These are phyloP conservation scores for Mellivora capensis DNA, from an alignment of 2,113 vertebrate genomes.

Conservation along the genomic window DNA sequence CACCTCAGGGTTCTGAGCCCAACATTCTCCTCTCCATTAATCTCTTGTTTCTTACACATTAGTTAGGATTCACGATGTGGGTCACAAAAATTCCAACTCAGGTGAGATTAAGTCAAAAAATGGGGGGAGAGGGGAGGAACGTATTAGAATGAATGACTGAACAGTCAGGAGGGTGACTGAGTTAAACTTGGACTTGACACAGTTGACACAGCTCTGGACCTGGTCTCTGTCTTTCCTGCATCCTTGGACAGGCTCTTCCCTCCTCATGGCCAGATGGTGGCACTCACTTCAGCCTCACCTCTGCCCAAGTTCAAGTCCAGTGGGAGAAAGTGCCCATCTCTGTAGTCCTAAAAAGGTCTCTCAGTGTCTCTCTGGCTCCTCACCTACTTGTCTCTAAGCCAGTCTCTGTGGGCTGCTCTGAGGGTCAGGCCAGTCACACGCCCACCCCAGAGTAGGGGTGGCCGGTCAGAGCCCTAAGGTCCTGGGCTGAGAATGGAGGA, in stretches of 20 bases:
- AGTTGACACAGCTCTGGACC: background rate
- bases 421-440: background rate
- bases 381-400: background rate
- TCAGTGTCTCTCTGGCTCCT: background rate
- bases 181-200: background rate
- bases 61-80: background rate
- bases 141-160: background rate
- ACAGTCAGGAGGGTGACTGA: background rate
- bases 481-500: background rate
- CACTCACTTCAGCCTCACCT: background rate
- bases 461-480: background rate
- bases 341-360: background rate
- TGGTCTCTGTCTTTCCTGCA: background rate
- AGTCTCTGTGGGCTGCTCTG: background rate
- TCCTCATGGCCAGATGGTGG: background rate
- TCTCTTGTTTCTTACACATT: background rate
- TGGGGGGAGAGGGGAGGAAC: rapidly evolving
- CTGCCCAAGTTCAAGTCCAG: background rate
- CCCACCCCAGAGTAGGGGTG: background rate
- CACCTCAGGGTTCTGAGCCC: background rate
- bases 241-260: background rate
- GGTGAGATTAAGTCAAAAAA: background rate
- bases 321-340: background rate
- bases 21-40: background rate
- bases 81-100: background rate